Conservation (phyloP, 1,140 invertebrate genomes). For the Ectropis grisescens region DNA sequence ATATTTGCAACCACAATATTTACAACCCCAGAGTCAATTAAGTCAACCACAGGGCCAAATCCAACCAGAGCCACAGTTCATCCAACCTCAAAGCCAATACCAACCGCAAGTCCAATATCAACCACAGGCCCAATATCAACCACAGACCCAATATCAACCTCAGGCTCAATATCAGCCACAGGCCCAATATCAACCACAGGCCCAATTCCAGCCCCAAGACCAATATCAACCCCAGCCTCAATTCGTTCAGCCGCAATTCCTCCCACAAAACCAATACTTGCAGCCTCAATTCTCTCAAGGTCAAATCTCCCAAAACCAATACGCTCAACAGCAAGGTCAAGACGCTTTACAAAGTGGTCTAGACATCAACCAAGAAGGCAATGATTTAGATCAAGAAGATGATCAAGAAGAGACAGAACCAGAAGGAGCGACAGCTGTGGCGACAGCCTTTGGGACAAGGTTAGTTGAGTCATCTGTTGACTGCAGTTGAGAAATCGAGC, state of each 20-base stretch:
- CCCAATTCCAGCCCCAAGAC: conserved; percentile 7
- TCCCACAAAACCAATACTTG: conserved; percentile 16
- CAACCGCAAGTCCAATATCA: too few species aligned
- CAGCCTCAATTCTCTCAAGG: conserved; percentile 23
- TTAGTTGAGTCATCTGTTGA: too few species aligned
- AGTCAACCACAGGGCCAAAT: conserved; percentile 8
- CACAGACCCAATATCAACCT: background rate
- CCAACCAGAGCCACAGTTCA: conserved; percentile 13
- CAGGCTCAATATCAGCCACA: conserved; percentile 11
- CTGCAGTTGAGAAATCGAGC: too few species aligned
- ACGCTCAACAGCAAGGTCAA: conserved; percentile 33
- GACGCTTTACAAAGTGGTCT: conserved; percentile 47
- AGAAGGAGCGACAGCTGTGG: conserved; percentile 34
- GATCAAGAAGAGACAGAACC: conserved; percentile 29
- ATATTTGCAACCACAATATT: conserved; percentile 9
- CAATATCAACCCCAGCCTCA: conserved; percentile 2
- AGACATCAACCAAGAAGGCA: conserved; percentile 46
- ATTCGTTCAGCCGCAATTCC: conserved; percentile 10
- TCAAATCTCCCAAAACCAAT: conserved; percentile 16
- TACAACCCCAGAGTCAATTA: conserved; percentile 9
- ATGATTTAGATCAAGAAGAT: conserved; percentile 32
- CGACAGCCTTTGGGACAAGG: conserved; percentile 56
- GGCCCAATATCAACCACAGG: background rate
- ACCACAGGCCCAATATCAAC: conserved; percentile 6
- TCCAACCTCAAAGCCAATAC: conserved; percentile 14